Conservation (phyloP, 2,113 vertebrate genomes). For the Cheilinus undulatus region DNA sequence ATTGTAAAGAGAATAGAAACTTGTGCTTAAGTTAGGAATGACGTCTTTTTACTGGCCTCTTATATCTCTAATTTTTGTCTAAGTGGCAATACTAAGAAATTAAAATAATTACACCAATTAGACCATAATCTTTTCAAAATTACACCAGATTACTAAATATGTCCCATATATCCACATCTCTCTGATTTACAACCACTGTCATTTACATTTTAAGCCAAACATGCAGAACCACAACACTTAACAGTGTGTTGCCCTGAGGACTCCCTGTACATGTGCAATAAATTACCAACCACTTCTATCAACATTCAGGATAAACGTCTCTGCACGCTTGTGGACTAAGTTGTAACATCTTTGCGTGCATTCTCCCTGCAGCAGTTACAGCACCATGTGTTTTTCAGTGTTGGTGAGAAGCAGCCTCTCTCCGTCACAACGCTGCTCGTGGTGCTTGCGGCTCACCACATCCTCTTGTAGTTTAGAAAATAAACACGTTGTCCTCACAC, state of each 20-base stretch:
- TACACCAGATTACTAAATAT: background rate
- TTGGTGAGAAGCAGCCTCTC: slow-evolving; percentile 55
- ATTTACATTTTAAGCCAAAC: slow-evolving; percentile 26
- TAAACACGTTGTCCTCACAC: slow-evolving; percentile 80
- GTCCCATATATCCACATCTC: background rate
- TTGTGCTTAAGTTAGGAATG: background rate
- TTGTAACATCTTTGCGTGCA: slow-evolving; percentile 3
- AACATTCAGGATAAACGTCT: slow-evolving; percentile 20
- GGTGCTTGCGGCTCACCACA: slow-evolving; percentile 74
- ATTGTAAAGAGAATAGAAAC: too few relatives aligned
- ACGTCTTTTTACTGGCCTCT: background rate
- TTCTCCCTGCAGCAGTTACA: slow-evolving; percentile 29
- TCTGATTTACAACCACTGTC: background rate
- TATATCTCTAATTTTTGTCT: background rate
- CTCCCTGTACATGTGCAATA: slow-evolving; percentile 10
- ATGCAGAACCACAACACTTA: slow-evolving; percentile 18
- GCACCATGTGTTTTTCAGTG: slow-evolving; percentile 54
- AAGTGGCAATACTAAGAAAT: background rate
- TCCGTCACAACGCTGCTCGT: slow-evolving; percentile 45
- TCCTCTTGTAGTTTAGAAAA: slow-evolving; percentile 82
- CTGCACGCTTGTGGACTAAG: background rate
- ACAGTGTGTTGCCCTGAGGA: slow-evolving; percentile 1
- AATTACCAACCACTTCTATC: slow-evolving; percentile 46
- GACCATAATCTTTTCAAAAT: background rate
- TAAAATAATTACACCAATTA: background rate